Evolutionary conservation across 2,797 vertebrate species (phyloP), one percentile per base, ranked within the genome.

Genomic region (Notolabrus celidotus): DNA sequence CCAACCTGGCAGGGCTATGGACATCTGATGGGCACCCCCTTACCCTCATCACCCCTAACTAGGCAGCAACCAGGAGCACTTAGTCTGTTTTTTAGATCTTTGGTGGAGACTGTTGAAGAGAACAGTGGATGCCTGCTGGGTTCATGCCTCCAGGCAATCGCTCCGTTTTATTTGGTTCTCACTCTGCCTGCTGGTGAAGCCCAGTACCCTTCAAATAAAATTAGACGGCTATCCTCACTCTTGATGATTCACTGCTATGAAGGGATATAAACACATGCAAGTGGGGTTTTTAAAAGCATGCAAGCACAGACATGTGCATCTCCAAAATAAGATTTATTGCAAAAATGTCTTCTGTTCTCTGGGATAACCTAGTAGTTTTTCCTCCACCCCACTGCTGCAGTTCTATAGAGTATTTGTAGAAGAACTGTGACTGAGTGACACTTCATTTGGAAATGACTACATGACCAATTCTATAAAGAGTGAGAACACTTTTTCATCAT

Each of bases 121-220:
- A 94, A 93, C 86, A 92, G 89, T 84, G 89, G 86, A 92, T 92
- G 94, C 88, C 84, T 93, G 93, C 92, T 93, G 91, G 87, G 86
- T 90, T 87, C 93, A 80, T 91, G 92, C 90, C 90, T 93, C 82
- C 88, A 93, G 92, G 91, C 91, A 92, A 87, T 91, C 85, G 84
- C 73, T 57, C 62, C 80, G 85, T 91, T 91, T 89, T 93, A 90
- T 87, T 89, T 90, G 92, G 83, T 78, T 90, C 83, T 90, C 79
- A 85, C 80, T 85, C 87, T 89, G 90, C 90, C 91, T 79, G 88
- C 58, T 90, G 85, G 92, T 91, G 92, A 77, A 91, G 92, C 85
- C 85, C 77, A 79, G 82, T 85, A 88, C 67, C 88, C 93, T 93
- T 95, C 92, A 96, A 94, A 95, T 85, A 88, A 94, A 95, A 95